Evolutionary conservation across 2,888 invertebrate species (phyloP), one percentile per base, ranked within the genome.

Genomic region (Xanthorhoe spadicearia): DNA sequence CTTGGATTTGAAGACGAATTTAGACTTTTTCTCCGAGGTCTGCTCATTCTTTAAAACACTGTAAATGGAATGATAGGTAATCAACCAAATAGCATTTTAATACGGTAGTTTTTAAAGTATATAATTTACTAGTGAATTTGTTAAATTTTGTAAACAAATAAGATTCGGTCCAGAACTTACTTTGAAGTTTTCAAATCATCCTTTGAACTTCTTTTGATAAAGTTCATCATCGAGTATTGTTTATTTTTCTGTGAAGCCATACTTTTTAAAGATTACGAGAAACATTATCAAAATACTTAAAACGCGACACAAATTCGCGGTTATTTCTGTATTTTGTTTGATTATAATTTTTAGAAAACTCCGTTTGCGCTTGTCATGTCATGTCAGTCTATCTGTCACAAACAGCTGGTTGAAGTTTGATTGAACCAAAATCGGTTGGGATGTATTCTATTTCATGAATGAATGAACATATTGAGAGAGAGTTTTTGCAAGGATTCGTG

Each of bases 1-100:
- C 66, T 85, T 86, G 1, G 87, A 85, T 77, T 88, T 89, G 75
- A 84, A 88, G 6, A 87, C 86, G 80, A 89, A 89, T 74, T 85
- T 88, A 0, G 84, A 81, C 72, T 84, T 88, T 66, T 86, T 88
- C 60, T 84, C 87, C 10, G 78, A 71, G 54, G 49, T 68, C 69
- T 71, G 74, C 67, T 82, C 83, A 64, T 74, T 78, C 18, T 72
- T 76, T 19, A 61, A n/a, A 15, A 32, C 18, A 53, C 18, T 43
- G 23, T 23, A 3, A 17, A 32, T 28, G 17, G 3, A 23, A 50
- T n/a, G n/a, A n/a, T n/a, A n/a, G n/a, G n/a, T n/a, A n/a, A n/a
- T n/a, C n/a, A n/a, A 15, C 13, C 9, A 35, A 51, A 49, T 50
- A 18, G 13, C 8, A 57, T 10, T n/a, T 17, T n/a, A 28, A 2